phyloP scores from a whole-genome alignment of 2,888 invertebrate species.

The Metallyticus violacea region DNA sequence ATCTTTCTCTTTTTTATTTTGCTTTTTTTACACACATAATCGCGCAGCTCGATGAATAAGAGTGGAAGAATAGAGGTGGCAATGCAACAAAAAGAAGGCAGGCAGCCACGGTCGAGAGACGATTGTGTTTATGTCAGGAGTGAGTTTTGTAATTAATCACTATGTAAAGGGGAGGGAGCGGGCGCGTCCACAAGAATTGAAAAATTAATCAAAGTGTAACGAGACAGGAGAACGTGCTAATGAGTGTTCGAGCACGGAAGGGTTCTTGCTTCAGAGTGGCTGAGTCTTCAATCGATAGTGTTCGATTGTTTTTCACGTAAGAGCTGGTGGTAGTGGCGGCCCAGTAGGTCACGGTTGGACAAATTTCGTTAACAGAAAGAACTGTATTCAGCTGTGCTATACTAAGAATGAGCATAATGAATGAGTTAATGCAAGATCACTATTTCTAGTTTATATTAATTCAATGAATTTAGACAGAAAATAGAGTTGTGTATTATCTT shows the following conservation, averaged over 20 bases:
- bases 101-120: not conserved
- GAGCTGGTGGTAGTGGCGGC: not conserved
- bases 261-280: not conserved
- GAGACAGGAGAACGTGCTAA: conserved; percentile 30
- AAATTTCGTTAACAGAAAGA: too few species aligned
- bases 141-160: conserved; percentile 19
- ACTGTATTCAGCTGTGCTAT: too few species aligned
- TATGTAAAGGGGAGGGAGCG: not conserved
- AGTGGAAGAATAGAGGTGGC: not conserved
- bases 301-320: not conserved
- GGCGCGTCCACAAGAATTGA: conserved; percentile 27
- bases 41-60: not conserved
- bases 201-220: conserved; percentile 35
- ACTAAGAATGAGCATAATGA: too few species aligned
- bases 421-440: too few species aligned
- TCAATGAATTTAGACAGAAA: too few species aligned
- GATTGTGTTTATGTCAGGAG: not conserved
- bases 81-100: not conserved
- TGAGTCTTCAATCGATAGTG: not conserved
- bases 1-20: conserved; percentile 5
- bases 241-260: conserved; percentile 23
- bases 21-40: not conserved
- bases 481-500: too few species aligned
- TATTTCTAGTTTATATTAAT: too few species aligned
- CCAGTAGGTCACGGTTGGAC: too few species aligned